Evolutionary conservation across 2,888 invertebrate genomes (phyloP), one percentile per base, ranked within the genome.

Genomic region (Synergus umbraculus): DNA sequence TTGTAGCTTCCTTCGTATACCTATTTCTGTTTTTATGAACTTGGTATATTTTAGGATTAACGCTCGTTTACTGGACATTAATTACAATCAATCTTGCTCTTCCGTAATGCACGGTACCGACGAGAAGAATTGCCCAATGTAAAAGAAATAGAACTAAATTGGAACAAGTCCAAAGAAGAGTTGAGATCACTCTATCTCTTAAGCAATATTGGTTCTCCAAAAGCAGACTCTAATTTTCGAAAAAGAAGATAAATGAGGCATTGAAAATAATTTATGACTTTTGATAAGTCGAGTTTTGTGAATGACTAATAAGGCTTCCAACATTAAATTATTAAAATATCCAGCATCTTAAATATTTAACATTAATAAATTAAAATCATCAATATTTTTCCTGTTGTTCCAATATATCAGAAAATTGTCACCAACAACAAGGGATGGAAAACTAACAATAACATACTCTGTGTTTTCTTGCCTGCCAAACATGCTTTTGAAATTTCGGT

Each of bases 21-120:
- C 60, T 22, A 10, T 60, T 54, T 73, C 73, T 29, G 37, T 73
- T 54, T 73, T 54, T 54, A 73, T 54, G 13, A 54, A 15, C 54
- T 54, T 37, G 13, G n/a, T 73, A 73, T 73, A 73, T 73, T 54
- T 73, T 73, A 73, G 73, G 73, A 73, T 73, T 54, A 73, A 73
- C n/a, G 73, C 54, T 73, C 49, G 54, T 73, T 73, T 73, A 37
- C 49, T 49, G n/a, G 41, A 73, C 73, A 73, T 73, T 54, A 73
- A 73, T 73, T 73, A 73, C 37, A 73, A 73, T 73, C 73, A 73
- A 73, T 73, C 73, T 73, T 73, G 37, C 49, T 73, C n/a, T 8
- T 73, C 46, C 49, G 46, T 49, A 69, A 69, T 67, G 22, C 22
- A 67, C 67, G 15, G 18, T 13, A 44, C 44, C 43, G 8, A 67